Evolutionary conservation across 2,797 vertebrate species (phyloP), one percentile per base, ranked within the genome.

Genomic region (Takifugu ocellatus): DNA sequence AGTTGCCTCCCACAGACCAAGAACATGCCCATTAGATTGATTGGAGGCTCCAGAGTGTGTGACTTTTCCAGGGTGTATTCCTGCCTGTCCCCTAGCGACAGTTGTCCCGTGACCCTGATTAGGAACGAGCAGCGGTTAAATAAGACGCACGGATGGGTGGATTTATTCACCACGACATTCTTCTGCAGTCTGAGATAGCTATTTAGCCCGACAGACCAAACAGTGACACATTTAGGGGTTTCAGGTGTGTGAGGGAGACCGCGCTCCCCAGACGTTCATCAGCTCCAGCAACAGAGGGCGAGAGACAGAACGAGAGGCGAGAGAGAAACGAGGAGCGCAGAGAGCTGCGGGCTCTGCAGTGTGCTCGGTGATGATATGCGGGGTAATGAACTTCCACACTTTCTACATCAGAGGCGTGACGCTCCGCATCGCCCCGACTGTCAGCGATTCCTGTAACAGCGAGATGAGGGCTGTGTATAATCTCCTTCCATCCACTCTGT

Each of bases 361-460:
- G 65, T 74, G 77, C 63, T 66, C 60, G 5, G 63, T 81, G 80
- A 88, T 84, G 80, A 86, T 85, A 89, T 83, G 74, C 78, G 17
- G 73, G 57, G 77, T 86, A 89, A 89, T 83, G 78, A 86, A 85
- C 85, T 80, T 78, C 66, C 73, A 81, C 72, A 80, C 76, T 87
- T 83, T 84, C 48, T 68, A 77, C 82, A 85, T 87, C 75, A 75
- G 68, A 82, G 74, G 79, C 72, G 71, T 83, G 79, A 90, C 64
- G 54, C 71, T 75, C 68, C 6, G 33, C 75, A 69, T 85, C 57
- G 65, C 61, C 59, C 73, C 51, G 68, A 83, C 84, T 84, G 83
- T 87, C 82, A 86, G 83, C 76, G 50, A 51, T 81, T 87, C 77
- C 68, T 53, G 43, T 78, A 72, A 75, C 64, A 45, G 59, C 60